Base-by-base conservation (phyloP, 2,888 invertebrate species). In the Nebria salina region DNA sequence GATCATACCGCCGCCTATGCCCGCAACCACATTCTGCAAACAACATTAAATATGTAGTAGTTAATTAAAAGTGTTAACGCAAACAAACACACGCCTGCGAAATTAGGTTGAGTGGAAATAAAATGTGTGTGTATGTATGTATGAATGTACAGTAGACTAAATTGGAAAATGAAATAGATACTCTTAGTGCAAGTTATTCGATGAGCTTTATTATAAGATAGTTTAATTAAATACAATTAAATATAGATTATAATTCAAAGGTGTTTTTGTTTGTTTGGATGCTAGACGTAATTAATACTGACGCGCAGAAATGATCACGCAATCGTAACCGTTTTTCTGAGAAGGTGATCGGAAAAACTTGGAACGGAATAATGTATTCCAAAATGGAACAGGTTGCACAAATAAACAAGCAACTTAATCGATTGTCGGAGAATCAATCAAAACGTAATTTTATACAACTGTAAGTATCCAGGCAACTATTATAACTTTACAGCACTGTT, bases 11-110 rank as follows among this genome's bases (percentile, higher is more conserved):
- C 89, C 89, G 74, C 87, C 87, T 81, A 90, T 89, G 41, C 91
- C 91, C 81, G 90, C 87, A 82, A 90, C 86, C 82, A 90, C 89
- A 84, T 90, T 90, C 91, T 91, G 87, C 72, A 89, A 54, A 54
- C 54, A 70, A 70, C 70, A 70, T 70, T 11, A 70, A 70, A 70
- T 34, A 70, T 70, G n/a, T 20, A 70, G 25, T 25, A 11, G 11
- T 70, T 70, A 70, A 70, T 70, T 43, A 70, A 25, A 68, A 43
- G 15, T 65, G 75, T 75, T 54, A 15, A 64, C 72, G 20, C n/a
- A 8, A 75, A 65, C n/a, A 8, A 75, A 65, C 64, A 75, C 65
- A 25, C 65, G 25, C 65, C 34, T 65, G 65, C 75, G 26, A 65
- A 43, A 75, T 43, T 25, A 54, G 11, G 11, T 54, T 54, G 20